Percentiles rank a stretch among this genome's conserved stretches.
phyloP scores from a whole-genome alignment of 2,797 vertebrate genomes.

The Phalloptychus januarius region DNA sequence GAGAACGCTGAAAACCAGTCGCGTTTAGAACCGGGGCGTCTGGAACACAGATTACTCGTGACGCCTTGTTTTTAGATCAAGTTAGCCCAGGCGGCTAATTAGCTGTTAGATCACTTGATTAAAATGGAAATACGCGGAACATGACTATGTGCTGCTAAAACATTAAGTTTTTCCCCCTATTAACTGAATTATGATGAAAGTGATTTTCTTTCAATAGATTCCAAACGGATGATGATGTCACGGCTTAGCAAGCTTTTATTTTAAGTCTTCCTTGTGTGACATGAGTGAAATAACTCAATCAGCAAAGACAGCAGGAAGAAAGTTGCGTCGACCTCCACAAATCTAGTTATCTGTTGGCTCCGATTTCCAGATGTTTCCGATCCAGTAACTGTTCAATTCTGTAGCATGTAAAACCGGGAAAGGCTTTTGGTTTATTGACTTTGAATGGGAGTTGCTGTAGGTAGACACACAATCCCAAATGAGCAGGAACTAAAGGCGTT shows the following conservation, averaged over 20 bases:
- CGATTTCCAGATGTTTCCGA: too few species aligned
- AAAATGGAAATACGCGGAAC: not conserved
- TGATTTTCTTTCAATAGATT: not conserved
- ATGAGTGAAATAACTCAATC: not conserved
- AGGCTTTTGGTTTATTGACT: too few species aligned
- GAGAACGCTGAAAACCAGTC: not conserved
- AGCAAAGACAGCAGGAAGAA: not conserved
- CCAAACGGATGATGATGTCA: not conserved
- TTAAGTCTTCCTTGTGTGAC: not conserved
- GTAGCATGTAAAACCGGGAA: not conserved
- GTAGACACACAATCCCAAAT: too few species aligned
- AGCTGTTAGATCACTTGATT: not conserved
- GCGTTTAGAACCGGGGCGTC: conserved; percentile 8
- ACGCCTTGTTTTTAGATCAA: not conserved
- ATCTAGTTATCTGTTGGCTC: not conserved
- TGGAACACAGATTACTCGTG: not conserved
- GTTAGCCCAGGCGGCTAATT: not conserved
- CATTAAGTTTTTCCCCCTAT: too few species aligned
- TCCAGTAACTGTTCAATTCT: not conserved
- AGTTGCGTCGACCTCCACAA: not conserved
- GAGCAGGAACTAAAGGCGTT: too few species aligned
- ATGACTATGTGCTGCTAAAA: not conserved
- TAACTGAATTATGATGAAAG: not conserved
- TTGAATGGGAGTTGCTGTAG: not conserved
- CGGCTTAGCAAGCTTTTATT: not conserved